A percentile compares a stretch with the other conserved stretches of the same genome.
phyloP scores from a whole-genome alignment of 1,140 invertebrate genomes.

The Drosophila sechellia region DNA sequence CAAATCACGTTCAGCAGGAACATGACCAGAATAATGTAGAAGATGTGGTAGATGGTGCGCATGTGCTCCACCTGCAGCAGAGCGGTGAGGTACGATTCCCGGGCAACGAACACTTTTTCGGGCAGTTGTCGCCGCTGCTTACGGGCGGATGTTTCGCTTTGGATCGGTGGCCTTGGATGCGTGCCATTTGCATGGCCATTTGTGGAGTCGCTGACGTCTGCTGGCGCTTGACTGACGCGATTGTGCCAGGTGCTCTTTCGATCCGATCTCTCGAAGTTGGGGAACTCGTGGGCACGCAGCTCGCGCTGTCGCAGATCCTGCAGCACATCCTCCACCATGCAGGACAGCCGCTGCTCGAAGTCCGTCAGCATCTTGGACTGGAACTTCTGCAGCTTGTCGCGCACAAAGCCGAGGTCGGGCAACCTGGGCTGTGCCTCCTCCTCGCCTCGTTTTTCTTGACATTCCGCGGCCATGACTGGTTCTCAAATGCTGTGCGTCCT shows the following conservation, averaged over 20 bases:
- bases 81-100: constrained; percentile 91
- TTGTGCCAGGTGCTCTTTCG: constrained; percentile 69
- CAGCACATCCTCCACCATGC: constrained; percentile 78
- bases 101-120: constrained; percentile 88
- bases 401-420: constrained; percentile 57
- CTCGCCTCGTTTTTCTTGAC: neutral
- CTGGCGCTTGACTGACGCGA: constrained; percentile 33
- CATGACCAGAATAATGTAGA: constrained; percentile 91
- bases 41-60: constrained; percentile 93
- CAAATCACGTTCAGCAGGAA: constrained; percentile 90
- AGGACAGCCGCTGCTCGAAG: constrained; percentile 61
- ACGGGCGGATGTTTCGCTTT: constrained; percentile 20
- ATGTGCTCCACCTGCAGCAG: constrained; percentile 92
- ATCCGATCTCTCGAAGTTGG: constrained; percentile 47
- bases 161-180: constrained; percentile 17
- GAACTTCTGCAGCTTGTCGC: constrained; percentile 68
- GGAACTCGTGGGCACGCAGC: constrained; percentile 70
- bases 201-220: constrained; percentile 47
- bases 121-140: constrained; percentile 75
- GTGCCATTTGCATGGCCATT: constrained; percentile 37
- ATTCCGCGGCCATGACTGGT: constrained; percentile 35
- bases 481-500: neutral
- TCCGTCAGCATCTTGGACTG: constrained; percentile 65
- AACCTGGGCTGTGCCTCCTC: constrained; percentile 7
- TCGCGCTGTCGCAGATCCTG: constrained; percentile 73